phyloP scores from a whole-genome alignment of 2,113 vertebrate species.

The Serilophus lunatus region DNA sequence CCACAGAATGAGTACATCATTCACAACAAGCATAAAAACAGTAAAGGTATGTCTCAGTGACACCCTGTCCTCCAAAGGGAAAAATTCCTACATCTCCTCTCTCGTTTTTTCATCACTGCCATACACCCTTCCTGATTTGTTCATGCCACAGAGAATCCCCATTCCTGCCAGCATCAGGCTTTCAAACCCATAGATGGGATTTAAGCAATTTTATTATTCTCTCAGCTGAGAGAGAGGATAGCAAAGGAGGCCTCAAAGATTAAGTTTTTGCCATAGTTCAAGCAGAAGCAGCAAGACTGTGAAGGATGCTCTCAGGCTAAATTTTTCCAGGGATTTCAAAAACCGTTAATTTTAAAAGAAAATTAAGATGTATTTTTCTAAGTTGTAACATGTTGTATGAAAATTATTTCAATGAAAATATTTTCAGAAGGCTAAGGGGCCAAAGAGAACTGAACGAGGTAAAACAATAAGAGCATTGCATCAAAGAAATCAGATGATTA shows the following conservation, averaged over 20 bases:
- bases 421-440: not conserved
- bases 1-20: not conserved
- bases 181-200: not conserved
- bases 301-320: not conserved
- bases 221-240: not conserved
- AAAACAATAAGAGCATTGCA: not conserved
- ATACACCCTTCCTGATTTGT: not conserved
- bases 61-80: not conserved
- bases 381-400: not conserved
- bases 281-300: not conserved
- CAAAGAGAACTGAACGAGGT: not conserved
- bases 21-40: not conserved
- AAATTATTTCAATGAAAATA: not conserved
- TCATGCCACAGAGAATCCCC: not conserved
- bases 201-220: not conserved
- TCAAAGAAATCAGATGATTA: not conserved
- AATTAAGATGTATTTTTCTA: not conserved
- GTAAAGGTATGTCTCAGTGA: not conserved
- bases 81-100: not conserved
- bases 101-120: fast-evolving
- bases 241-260: not conserved
- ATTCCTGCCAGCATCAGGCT: not conserved
- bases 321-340: not conserved
- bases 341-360: not conserved
- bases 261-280: not conserved